Evolutionary conservation across 2,797 vertebrate species (phyloP), one percentile per base, ranked within the genome.

Genomic region (Alectoris magna): DNA sequence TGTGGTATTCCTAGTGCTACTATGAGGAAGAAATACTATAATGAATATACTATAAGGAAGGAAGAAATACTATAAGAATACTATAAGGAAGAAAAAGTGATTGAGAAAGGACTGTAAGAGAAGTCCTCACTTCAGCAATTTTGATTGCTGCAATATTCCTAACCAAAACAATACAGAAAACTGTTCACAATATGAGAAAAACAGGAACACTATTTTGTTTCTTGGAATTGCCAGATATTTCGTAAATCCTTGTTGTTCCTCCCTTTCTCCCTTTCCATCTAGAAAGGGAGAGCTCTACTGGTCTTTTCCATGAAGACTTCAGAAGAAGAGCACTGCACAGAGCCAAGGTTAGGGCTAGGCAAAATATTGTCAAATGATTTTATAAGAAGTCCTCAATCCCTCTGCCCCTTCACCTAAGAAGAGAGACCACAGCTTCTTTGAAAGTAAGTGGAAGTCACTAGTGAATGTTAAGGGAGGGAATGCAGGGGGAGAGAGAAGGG

Each of bases 361-460:
- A 56, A 77, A 84, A 31, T 31, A 34, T 13, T 48, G 51, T 27
- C 34, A 87, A 68, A 64, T 26, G 70, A 41, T 21, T 76, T 23
- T 17, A n/a, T 5, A 36, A 79, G 19, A 39, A 79, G 19, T 9
- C 34, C 22, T 70, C 2, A 4, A 79, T 11, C 4, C 16, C 48
- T 53, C 27, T 38, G 21, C 36, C 66, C 6, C 62, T 67, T 44
- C 39, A 56, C 24, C 11, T 11, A 67, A 44, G 39, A 43, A 34
- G 1, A 59, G 46, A 82, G 14, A 11, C 8, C 63, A 27, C 1
- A 36, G 14, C 4, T 38, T 64, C 11, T 73, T 76, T 18, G 41
- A 27, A 10, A 41, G 4, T 2, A 38, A 68, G 13, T 9, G 48
- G 19, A 34, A 62, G 9, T 17, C 60, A 36, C 12, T 0, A 0